Evolutionary conservation across 2,888 invertebrate genomes (phyloP), one percentile per base, ranked within the genome.

Genomic region (Lampropteryx suffumata): DNA sequence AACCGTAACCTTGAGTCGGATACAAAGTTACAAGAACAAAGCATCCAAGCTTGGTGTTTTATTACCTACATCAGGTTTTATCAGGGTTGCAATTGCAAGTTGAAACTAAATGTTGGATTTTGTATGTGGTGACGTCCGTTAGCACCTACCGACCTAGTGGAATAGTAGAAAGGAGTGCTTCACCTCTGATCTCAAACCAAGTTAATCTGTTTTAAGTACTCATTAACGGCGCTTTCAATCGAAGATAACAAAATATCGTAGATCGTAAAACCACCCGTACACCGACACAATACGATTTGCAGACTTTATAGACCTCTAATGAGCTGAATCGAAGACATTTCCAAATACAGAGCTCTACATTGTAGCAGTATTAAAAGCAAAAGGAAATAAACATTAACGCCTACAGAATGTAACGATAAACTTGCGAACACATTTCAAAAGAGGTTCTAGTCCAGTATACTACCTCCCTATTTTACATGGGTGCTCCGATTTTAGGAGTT

Each of bases 11-110:
- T 58, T 52, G 51, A 45, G 46, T 44, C 34, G 11, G 37, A 49
- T 34, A 51, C 51, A 36, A 34, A 29, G 40, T 53, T 48, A 51
- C 49, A 34, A 6, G 34, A 41, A 37, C 33, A 45, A 53, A 50
- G 30, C 36, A 45, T 21, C 34, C 3, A 26, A 33, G 14, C 24
- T 24, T 24, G 24, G 24, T 24, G 24, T 24, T 6, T 7, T 24
- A 24, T 54, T 49, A n/a, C n/a, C n/a, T n/a, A 36, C 49, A 30
- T 32, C 14, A 3, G 7, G 43, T 10, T 29, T 11, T 11, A 5
- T 29, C 10, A 11, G 29, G 29, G 10, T 24, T 7, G 7, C 24
- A 24, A 24, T 1, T 21, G 6, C 1, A 6, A 7, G 5, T 24
- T 24, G 7, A 2, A 24, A 4, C 3, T 17, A 17, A 17, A 2